Conservation (phyloP, 1,140 invertebrate species). For the Cephus cinctus region DNA sequence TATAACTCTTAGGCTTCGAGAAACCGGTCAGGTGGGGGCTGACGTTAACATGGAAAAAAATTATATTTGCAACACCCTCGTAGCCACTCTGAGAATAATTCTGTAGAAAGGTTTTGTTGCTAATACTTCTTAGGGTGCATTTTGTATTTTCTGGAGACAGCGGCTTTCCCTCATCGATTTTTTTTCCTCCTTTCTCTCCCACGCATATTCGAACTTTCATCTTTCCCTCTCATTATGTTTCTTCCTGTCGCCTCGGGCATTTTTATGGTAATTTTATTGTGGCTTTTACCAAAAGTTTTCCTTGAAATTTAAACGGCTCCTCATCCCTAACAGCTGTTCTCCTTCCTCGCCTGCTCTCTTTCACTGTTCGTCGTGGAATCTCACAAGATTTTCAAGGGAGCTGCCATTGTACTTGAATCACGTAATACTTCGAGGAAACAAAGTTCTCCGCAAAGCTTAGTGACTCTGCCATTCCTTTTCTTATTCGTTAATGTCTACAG, state of each 20-base stretch:
- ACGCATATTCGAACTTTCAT: neutral
- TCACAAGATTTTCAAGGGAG: conserved; percentile 3
- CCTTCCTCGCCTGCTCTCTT: too few relatives aligned
- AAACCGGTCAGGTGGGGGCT: too few relatives aligned
- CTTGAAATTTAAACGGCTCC: conserved; percentile 2
- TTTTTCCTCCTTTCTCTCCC: neutral
- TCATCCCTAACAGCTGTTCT: too few relatives aligned
- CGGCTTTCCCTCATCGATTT: neutral
- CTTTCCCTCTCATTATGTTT: conserved; percentile 1
- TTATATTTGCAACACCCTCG: too few relatives aligned
- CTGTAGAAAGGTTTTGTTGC: too few relatives aligned
- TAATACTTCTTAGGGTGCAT: too few relatives aligned
- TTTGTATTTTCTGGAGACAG: too few relatives aligned
- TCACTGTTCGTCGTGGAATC: neutral
- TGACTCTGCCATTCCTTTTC: neutral
- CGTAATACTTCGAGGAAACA: neutral
- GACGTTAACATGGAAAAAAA: too few relatives aligned
- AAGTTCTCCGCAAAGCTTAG: neutral
- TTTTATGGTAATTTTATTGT: neutral
- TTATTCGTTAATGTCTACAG: neutral
- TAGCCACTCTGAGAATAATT: too few relatives aligned
- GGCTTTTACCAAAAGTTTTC: conserved; percentile 5
- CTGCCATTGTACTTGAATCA: conserved; percentile 1
- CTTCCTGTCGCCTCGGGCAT: conserved; percentile 1
- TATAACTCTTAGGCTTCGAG: too few relatives aligned